Percentiles rank a stretch among this genome's conserved stretches.
Conservation (phyloP, 2,113 vertebrate genomes). For the Epinephelus moara region DNA sequence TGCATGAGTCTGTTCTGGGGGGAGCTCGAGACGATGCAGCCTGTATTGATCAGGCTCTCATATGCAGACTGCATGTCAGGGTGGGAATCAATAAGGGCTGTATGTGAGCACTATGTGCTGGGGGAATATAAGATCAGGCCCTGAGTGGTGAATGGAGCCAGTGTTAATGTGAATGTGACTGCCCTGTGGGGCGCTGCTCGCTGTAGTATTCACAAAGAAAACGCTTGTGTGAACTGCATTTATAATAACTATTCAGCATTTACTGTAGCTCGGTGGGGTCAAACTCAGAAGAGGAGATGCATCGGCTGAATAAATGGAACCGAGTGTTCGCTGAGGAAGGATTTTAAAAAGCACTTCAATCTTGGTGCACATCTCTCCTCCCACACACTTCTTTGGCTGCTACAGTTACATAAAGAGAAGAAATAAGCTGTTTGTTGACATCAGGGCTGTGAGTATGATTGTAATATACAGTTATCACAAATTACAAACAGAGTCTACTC, state of each 20-base stretch:
- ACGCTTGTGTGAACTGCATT: background rate
- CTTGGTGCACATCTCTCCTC: slow-evolving; percentile 16
- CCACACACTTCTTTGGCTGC: slow-evolving; percentile 27
- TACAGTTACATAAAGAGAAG: slow-evolving; percentile 28
- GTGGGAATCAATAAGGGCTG: slow-evolving; percentile 47
- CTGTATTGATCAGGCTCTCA: slow-evolving; percentile 51
- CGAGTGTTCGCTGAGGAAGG: background rate
- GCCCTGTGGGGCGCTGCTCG: slow-evolving; percentile 5
- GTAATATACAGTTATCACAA: background rate
- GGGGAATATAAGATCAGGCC: slow-evolving; percentile 1
- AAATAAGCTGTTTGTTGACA: slow-evolving; percentile 18
- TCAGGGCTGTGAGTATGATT: background rate
- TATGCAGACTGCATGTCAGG: slow-evolving; percentile 39
- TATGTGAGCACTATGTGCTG: slow-evolving; percentile 21
- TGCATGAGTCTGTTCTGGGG: background rate
- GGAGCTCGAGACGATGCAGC: background rate
- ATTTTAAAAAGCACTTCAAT: background rate
- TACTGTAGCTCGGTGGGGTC: slow-evolving; percentile 8
- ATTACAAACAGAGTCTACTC: background rate
- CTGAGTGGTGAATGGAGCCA: slow-evolving; percentile 4
- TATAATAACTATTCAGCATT: background rate
- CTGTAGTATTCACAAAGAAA: slow-evolving; percentile 11
- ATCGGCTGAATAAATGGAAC: background rate
- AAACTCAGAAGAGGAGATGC: background rate
- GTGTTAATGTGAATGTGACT: background rate